Evolutionary conservation across 1,140 invertebrate species (phyloP), one percentile per base, ranked within the genome.

Genomic region (Cotesia chilonis): DNA sequence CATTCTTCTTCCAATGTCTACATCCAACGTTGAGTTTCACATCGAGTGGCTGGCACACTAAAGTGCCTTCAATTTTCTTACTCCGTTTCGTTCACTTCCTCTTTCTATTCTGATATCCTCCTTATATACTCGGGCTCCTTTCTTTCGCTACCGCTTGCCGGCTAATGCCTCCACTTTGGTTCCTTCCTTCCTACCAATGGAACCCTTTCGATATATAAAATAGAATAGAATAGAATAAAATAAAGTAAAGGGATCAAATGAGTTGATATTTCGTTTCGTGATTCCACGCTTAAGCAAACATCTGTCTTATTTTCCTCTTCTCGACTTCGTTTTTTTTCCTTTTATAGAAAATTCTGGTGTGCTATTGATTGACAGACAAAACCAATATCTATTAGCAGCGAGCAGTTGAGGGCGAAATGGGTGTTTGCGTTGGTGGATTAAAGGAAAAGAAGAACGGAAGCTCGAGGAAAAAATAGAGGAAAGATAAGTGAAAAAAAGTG

Each of bases 1-100:
- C 77, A 78, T 79, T 75, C 79, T 78, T 72, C 76, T 73, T 70
- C 76, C 74, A 76, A 79, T 77, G 79, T 81, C 77, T 78, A 78
- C 80, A 75, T 75, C 74, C 71, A 75, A 73, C 41, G 68, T 70
- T 14, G 75, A 78, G 74, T 77, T 75, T 78, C 75, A 75, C 74
- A 73, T 75, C 69, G 68, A 76, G 77, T 77, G 76, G 68, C 74
- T 76, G 76, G 74, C 75, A 75, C 76, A 77, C 72, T 81, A 77
- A 78, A 76, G 73, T 71, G 71, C 61, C 72, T 74, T 68, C 74
- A 73, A 75, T 75, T 72, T 74, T 74, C 72, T 70, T 52, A 74
- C 20, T 74, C 61, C 61, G 72, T 69, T 55, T 10, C 20, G 55
- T 72, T 70, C 69, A 74, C 68, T 60, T 28, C 35, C 37, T 67